Conservation (phyloP, 2,888 invertebrate species). For the Aphidoletes aphidimyza region DNA sequence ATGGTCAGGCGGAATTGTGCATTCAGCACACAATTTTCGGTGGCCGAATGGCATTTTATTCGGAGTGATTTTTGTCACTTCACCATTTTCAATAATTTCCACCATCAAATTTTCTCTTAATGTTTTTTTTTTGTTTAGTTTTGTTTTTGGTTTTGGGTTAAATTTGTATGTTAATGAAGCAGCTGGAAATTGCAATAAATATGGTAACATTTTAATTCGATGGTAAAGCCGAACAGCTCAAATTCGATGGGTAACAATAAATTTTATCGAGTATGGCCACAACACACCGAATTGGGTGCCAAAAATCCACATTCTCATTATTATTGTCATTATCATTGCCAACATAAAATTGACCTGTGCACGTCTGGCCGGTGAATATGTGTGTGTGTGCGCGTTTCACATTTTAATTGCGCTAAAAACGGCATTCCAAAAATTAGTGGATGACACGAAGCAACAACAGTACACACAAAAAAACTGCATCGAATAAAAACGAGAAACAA, state of each 20-base stretch:
- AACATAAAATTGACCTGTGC: constrained; percentile 22
- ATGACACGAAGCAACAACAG: neutral
- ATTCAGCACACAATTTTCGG: too few species aligned
- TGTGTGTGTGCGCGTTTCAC: too few species aligned
- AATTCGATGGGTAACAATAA: neutral
- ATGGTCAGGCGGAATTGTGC: too few species aligned
- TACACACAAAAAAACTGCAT: too few species aligned
- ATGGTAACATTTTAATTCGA: constrained; percentile 21
- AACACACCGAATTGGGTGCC: constrained; percentile 35
- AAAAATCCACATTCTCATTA: constrained; percentile 41
- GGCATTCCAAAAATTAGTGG: constrained; percentile 18
- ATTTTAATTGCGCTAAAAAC: neutral
- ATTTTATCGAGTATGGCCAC: neutral
- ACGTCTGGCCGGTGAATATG: too few species aligned
- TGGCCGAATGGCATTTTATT: too few species aligned
- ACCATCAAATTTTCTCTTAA: neutral
- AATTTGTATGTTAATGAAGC: constrained; percentile 25
- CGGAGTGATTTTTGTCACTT: neutral
- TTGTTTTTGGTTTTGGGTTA: too few species aligned
- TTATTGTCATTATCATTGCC: constrained; percentile 38
- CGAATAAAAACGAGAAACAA: neutral
- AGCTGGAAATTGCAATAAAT: constrained; percentile 1
- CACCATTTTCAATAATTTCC: neutral
- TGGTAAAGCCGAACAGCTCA: neutral
- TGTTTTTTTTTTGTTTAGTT: too few species aligned